Conservation (phyloP, 1,140 invertebrate species). For the Aphaenogaster floridana region DNA sequence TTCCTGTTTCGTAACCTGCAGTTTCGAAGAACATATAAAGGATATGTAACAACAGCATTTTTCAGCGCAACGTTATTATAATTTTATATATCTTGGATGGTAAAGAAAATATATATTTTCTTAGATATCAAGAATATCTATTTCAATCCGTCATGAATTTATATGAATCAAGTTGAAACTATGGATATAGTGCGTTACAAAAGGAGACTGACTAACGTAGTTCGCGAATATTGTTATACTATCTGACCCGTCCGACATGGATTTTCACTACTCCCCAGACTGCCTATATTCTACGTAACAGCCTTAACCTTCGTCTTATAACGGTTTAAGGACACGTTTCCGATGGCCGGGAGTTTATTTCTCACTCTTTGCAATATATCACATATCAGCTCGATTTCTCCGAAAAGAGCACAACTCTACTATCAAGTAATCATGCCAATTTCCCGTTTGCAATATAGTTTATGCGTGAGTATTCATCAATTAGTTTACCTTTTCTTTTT, state of each 20-base stretch:
- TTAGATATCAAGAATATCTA: neutral
- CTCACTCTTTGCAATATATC: slow-evolving; percentile 10
- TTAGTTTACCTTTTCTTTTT: neutral
- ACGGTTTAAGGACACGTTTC: slow-evolving; percentile 29
- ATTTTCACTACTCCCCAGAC: slow-evolving; percentile 40
- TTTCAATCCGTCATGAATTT: neutral
- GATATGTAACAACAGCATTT: neutral
- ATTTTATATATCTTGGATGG: neutral
- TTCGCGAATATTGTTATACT: slow-evolving; percentile 27
- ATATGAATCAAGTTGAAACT: neutral
- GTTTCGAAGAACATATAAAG: neutral
- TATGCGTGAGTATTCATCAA: neutral
- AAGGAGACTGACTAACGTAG: neutral
- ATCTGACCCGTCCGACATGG: slow-evolving; percentile 17
- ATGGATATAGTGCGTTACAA: neutral
- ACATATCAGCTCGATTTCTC: slow-evolving; percentile 4
- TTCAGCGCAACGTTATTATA: neutral
- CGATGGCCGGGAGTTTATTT: neutral
- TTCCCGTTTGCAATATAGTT: neutral
- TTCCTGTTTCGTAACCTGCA: neutral
- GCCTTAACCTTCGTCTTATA: slow-evolving; percentile 23
- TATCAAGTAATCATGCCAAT: slow-evolving; percentile 2
- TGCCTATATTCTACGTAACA: neutral
- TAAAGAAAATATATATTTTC: neutral
- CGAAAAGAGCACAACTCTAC: neutral